Evolutionary conservation across 2,888 invertebrate species (phyloP).

Genomic region (Chirona hameri): DNA sequence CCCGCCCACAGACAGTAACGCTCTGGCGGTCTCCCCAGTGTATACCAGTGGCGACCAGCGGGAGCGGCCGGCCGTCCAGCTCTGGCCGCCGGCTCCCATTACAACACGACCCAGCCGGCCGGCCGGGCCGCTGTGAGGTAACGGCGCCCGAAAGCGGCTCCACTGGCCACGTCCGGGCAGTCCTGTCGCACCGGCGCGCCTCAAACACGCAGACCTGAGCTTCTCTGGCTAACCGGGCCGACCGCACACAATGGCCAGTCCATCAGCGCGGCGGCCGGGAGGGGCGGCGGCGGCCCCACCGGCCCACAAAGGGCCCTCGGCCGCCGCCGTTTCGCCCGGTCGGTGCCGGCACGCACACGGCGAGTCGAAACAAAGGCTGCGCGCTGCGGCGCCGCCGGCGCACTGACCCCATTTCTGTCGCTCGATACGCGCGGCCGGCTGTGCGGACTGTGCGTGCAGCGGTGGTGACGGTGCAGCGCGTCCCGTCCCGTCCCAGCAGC

Average conservation of each 20-base stretch:
- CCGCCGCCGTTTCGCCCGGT: neutral
- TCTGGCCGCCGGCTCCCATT: too few relatives aligned
- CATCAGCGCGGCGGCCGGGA: neutral
- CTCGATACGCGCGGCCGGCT: neutral
- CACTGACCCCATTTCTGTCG: slow-evolving; percentile 5
- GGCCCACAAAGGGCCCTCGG: neutral
- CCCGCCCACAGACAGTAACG: too few relatives aligned
- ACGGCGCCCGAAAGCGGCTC: neutral
- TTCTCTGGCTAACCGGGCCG: neutral
- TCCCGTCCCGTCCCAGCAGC: neutral
- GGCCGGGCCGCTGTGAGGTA: neutral
- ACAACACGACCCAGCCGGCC: neutral
- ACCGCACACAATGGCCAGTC: neutral
- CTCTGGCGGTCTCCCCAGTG: too few relatives aligned
- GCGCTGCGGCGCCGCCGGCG: neutral
- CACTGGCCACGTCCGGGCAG: neutral
- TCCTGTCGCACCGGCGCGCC: too few relatives aligned
- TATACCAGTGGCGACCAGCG: too few relatives aligned
- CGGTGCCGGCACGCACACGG: neutral
- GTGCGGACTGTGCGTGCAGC: neutral
- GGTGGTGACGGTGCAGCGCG: neutral
- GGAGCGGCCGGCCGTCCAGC: too few relatives aligned
- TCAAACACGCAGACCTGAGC: too few relatives aligned
- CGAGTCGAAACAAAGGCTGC: neutral
- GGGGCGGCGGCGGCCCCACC: neutral